Percentiles rank a stretch among this genome's conserved stretches.
Evolutionary conservation across 2,888 invertebrate genomes (phyloP).

Genomic region (Parelbella ahira): DNA sequence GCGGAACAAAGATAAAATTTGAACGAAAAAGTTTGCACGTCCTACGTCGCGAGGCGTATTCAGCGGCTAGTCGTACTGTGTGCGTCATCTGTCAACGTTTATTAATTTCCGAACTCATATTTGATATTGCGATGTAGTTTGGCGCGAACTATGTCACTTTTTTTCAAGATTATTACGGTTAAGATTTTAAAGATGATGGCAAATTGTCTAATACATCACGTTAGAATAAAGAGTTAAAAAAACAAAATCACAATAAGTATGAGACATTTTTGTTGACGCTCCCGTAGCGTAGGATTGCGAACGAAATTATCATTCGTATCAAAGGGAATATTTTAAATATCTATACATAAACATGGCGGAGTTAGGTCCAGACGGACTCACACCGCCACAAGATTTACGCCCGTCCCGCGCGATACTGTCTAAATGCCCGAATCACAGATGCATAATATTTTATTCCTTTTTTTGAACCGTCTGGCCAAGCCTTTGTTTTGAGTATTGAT

Average conservation of each 20-base stretch:
- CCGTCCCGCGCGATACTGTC: slow-evolving; percentile 54
- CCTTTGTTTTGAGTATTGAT: slow-evolving; percentile 65
- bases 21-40: slow-evolving; percentile 67
- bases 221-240: no score
- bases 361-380: slow-evolving; percentile 64
- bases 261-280: slow-evolving; percentile 55
- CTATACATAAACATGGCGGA: slow-evolving; percentile 64
- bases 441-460: slow-evolving; percentile 63
- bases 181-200: no score
- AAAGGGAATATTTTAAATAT: slow-evolving; percentile 80
- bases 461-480: slow-evolving; percentile 59
- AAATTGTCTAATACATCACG: no score
- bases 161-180: no score
- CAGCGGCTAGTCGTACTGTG: slow-evolving; percentile 2
- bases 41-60: slow-evolving; percentile 5
- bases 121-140: slow-evolving; percentile 35
- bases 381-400: slow-evolving; percentile 72
- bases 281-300: slow-evolving; percentile 48
- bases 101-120: slow-evolving; percentile 41
- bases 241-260: no score
- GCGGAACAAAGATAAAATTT: slow-evolving; percentile 56
- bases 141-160: no score
- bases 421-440: slow-evolving; percentile 67
- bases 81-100: slow-evolving; percentile 35
- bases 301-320: slow-evolving; percentile 78